A percentile compares a stretch with the other conserved stretches of the same genome.
These are phyloP conservation scores for Pangasianodon gigas DNA, from an alignment of 2,113 vertebrate species.

Conservation along the genomic window DNA sequence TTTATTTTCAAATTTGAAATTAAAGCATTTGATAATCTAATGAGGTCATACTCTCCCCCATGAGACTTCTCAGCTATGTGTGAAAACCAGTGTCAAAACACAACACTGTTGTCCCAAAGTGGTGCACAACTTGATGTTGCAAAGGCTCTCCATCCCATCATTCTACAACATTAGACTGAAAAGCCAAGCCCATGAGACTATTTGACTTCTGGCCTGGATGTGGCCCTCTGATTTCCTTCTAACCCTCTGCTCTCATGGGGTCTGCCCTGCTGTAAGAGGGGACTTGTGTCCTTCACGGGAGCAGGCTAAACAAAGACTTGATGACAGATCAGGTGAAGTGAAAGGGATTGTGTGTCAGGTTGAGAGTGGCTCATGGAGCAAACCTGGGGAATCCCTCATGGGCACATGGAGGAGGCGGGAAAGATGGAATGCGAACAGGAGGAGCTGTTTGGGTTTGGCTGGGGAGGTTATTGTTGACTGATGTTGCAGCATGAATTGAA, in stretches of 20 bases:
- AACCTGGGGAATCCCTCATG: conserved; percentile 59
- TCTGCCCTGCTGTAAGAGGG: conserved; percentile 62
- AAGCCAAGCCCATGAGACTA: conserved; percentile 75
- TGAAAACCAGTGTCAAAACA: conserved; percentile 51
- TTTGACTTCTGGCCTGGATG: conserved; percentile 81
- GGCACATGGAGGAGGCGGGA: conserved; percentile 26
- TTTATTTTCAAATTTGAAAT: not conserved
- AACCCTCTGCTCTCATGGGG: conserved; percentile 63
- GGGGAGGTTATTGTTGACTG: conserved; percentile 37
- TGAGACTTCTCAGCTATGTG: conserved; percentile 27
- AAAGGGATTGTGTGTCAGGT: conserved; percentile 69
- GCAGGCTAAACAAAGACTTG: conserved; percentile 71
- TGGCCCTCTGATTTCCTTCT: conserved; percentile 74
- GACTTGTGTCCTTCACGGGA: conserved; percentile 35
- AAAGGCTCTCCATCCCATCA: conserved; percentile 48
- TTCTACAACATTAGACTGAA: conserved; percentile 64
- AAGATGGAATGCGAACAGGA: conserved; percentile 49
- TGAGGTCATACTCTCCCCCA: not conserved
- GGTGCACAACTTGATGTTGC: conserved; percentile 9
- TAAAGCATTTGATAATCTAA: not conserved
- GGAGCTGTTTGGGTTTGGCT: conserved; percentile 49
- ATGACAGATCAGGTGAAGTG: conserved; percentile 77
- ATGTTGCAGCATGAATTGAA: conserved; percentile 13
- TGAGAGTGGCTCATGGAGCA: conserved; percentile 66
- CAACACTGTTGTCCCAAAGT: conserved; percentile 54